These are phyloP conservation scores for Brachyhypopomus occidentalis DNA, from an alignment of 2,113 vertebrate genomes.

Conservation along the genomic window DNA sequence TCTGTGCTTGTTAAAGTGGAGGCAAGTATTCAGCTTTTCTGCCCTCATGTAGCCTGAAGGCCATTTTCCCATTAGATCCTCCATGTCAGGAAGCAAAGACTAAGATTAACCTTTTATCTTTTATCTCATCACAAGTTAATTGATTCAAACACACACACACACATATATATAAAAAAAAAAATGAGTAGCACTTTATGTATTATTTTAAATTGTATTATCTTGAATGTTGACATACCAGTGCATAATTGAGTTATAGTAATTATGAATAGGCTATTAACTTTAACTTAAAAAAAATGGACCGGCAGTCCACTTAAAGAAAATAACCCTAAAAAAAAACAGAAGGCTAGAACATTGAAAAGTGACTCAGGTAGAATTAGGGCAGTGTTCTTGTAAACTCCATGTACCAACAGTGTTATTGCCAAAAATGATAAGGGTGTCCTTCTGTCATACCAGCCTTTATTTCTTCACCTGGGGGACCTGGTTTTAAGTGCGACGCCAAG, in stretches of 20 bases:
- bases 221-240: conserved; percentile 48
- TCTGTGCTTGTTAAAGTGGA: conserved; percentile 11
- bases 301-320: conserved; percentile 3
- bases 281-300: conserved; percentile 30
- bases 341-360: conserved; percentile 25
- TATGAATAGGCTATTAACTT: conserved; percentile 51
- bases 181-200: conserved; percentile 60
- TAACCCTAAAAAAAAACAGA: conserved; percentile 6
- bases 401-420: conserved; percentile 58
- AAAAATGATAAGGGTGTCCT: conserved; percentile 46
- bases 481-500: conserved; percentile 32
- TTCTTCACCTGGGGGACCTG: conserved; percentile 4
- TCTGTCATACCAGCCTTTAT: conserved; percentile 10
- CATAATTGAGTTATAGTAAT: conserved; percentile 49
- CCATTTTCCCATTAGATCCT: conserved; percentile 4
- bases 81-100: conserved; percentile 37
- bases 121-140: conserved; percentile 49
- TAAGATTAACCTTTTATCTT: conserved; percentile 21
- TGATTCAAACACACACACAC: conserved; percentile 47
- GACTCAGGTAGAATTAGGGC: conserved; percentile 48
- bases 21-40: conserved; percentile 7
- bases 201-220: conserved; percentile 53
- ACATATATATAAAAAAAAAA: too few relatives aligned
- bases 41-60: conserved; percentile 32
- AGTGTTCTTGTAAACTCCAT: conserved; percentile 36